Evolutionary conservation across 2,113 vertebrate genomes (phyloP).

Genomic region (Zapus hudsonius): DNA sequence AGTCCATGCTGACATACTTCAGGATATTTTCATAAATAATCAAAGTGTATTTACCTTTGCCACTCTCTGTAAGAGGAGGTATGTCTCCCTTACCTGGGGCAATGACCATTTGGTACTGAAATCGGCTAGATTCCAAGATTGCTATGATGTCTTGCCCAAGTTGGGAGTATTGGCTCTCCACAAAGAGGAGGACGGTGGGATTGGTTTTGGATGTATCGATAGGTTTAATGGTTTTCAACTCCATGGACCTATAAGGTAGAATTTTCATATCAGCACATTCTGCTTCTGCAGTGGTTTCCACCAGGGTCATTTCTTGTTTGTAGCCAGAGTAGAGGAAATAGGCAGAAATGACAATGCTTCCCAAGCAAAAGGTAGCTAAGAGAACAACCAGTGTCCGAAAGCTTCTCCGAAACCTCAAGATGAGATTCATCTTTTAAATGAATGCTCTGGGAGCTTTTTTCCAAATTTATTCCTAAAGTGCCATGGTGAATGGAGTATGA

Average conservation of each 20-base stretch:
- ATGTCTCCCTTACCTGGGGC: constrained; percentile 96
- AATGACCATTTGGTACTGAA: constrained; percentile 95
- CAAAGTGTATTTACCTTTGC: constrained; percentile 92
- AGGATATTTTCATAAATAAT: constrained; percentile 97
- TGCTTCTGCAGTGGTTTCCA: constrained; percentile 87
- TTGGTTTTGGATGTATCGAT: constrained; percentile 92
- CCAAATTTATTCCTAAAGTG: constrained; percentile 77
- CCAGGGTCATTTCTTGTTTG: constrained; percentile 91
- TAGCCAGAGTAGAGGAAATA: constrained; percentile 95
- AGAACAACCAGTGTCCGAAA: constrained; percentile 93
- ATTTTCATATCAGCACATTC: constrained; percentile 90
- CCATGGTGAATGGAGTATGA: constrained; percentile 64
- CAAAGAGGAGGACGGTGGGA: constrained; percentile 92
- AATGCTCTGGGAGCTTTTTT: neutral
- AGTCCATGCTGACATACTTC: constrained; percentile 95
- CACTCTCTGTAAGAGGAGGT: constrained; percentile 93
- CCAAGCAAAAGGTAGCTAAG: constrained; percentile 93
- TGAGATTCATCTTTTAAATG: constrained; percentile 91
- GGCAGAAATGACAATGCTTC: constrained; percentile 94
- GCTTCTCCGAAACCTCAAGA: constrained; percentile 93
- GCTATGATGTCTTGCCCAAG: constrained; percentile 97
- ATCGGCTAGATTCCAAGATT: constrained; percentile 95
- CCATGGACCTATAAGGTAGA: constrained; percentile 89
- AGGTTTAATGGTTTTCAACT: constrained; percentile 90
- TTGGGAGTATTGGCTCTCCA: constrained; percentile 98